Evolutionary conservation across 1,140 invertebrate species (phyloP).

Genomic region (Pygmarrhopalites habei): DNA sequence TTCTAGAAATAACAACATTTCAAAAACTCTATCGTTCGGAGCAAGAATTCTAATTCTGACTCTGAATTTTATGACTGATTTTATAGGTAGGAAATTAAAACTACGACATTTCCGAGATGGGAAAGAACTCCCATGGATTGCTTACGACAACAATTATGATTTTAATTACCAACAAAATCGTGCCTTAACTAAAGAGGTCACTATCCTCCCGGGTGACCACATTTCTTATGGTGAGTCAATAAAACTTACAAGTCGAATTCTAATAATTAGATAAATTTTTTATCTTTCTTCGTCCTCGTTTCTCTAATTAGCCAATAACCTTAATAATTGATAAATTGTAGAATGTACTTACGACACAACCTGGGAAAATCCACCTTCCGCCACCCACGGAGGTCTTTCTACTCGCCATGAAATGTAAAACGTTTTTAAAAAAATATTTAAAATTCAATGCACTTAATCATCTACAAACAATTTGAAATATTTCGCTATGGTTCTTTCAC

Average conservation of each 20-base stretch:
- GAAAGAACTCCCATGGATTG: slow-evolving; percentile 57
- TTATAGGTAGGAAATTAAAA: slow-evolving; percentile 53
- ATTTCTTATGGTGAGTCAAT: slow-evolving; percentile 6
- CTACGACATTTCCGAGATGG: slow-evolving; percentile 56
- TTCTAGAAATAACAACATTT: too few relatives aligned
- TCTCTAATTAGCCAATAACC: background rate
- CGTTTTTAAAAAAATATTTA: too few relatives aligned
- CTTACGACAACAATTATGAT: slow-evolving; percentile 59
- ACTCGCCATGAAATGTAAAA: slow-evolving; percentile 12
- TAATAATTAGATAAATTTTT: background rate
- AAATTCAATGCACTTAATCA: too few relatives aligned
- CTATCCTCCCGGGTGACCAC: slow-evolving; percentile 20
- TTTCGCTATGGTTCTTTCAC: too few relatives aligned
- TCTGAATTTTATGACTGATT: background rate
- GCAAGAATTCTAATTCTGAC: too few relatives aligned
- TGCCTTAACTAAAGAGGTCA: slow-evolving; percentile 5
- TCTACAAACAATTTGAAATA: too few relatives aligned
- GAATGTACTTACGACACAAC: slow-evolving; percentile 9
- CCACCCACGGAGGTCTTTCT: background rate
- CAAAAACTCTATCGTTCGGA: too few relatives aligned
- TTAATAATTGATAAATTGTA: background rate
- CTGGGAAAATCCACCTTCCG: background rate
- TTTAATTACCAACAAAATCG: slow-evolving; percentile 53
- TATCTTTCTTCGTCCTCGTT: background rate
- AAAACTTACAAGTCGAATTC: background rate